A percentile compares a stretch with the other conserved stretches of the same genome.
These are phyloP conservation scores for Morpho achilles DNA, from an alignment of 2,888 invertebrate species.

Conservation along the genomic window DNA sequence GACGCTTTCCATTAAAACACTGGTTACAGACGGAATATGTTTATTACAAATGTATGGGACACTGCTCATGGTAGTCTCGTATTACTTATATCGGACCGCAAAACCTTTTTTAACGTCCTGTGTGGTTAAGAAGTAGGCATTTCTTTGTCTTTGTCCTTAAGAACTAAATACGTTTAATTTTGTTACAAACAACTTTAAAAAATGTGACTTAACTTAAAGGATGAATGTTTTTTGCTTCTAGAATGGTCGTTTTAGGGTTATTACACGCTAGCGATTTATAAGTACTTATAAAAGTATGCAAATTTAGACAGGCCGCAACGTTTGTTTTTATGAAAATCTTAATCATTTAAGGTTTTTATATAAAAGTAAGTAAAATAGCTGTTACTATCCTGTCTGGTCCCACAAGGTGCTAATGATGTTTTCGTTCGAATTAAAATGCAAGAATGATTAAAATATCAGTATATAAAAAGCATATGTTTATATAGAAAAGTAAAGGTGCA, in stretches of 20 bases:
- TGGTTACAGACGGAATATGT: neutral
- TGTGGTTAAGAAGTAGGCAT: conserved; percentile 41
- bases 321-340: too few species aligned
- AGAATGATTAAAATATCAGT: too few species aligned
- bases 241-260: neutral
- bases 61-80: conserved; percentile 31
- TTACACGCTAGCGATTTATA: conserved; percentile 6
- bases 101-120: conserved; percentile 47
- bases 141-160: conserved; percentile 22
- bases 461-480: too few species aligned
- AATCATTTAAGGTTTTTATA: too few species aligned
- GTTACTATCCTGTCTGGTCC: too few species aligned
- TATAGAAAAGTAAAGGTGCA: too few species aligned
- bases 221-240: conserved; percentile 16
- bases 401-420: too few species aligned
- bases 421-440: too few species aligned
- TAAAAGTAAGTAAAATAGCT: too few species aligned
- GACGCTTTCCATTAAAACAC: too few species aligned
- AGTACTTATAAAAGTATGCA: neutral
- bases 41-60: neutral
- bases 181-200: conserved; percentile 8
- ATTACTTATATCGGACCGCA: conserved; percentile 49
- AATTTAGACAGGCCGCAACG: neutral
- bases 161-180: conserved; percentile 24
- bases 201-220: conserved; percentile 2